Conservation (phyloP, 2,888 invertebrate species). For the Apotomis turbidana region DNA sequence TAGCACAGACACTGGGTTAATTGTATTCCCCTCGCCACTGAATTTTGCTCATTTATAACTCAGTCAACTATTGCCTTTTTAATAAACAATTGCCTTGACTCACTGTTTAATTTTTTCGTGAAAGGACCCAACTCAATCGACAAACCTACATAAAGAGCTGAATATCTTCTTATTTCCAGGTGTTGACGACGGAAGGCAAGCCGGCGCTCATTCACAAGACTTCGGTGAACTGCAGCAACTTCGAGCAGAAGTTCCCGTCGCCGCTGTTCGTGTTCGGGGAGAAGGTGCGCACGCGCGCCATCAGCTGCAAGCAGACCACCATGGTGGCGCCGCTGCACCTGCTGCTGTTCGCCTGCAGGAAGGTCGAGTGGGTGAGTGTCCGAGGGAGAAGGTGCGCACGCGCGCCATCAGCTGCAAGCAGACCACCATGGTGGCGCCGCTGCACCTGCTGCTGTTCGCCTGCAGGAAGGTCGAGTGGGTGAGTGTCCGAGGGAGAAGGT, state of each 20-base stretch:
- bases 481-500: conserved; percentile 96
- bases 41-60: too few species aligned
- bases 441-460: conserved; percentile 96
- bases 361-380: conserved; percentile 88
- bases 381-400: conserved; percentile 98
- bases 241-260: conserved; percentile 93
- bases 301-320: conserved; percentile 96
- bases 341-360: conserved; percentile 95
- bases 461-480: conserved; percentile 93
- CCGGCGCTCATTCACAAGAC: conserved; percentile 98
- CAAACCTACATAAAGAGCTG: too few species aligned
- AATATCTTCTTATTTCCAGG: conserved; percentile 67
- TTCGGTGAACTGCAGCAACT: conserved; percentile 96
- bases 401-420: conserved; percentile 98
- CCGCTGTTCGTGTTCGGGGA: conserved; percentile 99
- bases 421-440: conserved; percentile 95
- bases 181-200: conserved; percentile 97
- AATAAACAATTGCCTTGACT: too few species aligned
- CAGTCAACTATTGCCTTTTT: too few species aligned
- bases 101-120: too few species aligned
- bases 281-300: conserved; percentile 97
- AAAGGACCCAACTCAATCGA: too few species aligned
- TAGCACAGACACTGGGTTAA: too few species aligned
- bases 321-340: conserved; percentile 98
- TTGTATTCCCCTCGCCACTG: too few species aligned